A percentile compares a stretch with the other conserved stretches of the same genome.
Evolutionary conservation across 2,888 invertebrate species (phyloP).

Genomic region (Auanema freiburgensis): DNA sequence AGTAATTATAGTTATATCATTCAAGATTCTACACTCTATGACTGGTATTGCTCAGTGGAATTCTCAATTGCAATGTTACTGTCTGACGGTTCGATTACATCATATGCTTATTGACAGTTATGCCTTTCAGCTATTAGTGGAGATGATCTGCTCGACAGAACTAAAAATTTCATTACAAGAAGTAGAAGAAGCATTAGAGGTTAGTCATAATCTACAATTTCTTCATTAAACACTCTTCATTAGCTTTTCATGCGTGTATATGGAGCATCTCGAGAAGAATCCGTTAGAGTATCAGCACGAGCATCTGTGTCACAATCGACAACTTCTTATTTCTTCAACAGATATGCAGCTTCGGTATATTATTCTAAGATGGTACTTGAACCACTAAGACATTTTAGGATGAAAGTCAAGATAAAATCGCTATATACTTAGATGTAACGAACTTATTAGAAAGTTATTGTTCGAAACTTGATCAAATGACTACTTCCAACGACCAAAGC

Average conservation of each 20-base stretch:
- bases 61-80: slow-evolving; percentile 53
- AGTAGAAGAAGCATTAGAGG: slow-evolving; percentile 52
- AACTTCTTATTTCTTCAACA: slow-evolving; percentile 55
- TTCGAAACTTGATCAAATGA: slow-evolving; percentile 44
- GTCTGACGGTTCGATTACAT: slow-evolving; percentile 42
- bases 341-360: slow-evolving; percentile 34
- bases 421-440: slow-evolving; percentile 57
- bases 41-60: slow-evolving; percentile 53
- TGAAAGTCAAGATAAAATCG: slow-evolving; percentile 49
- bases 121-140: slow-evolving; percentile 50
- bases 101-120: background rate
- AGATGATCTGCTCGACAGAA: slow-evolving; percentile 54
- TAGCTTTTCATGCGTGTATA: slow-evolving; percentile 47
- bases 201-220: slow-evolving; percentile 8
- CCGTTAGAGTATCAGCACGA: slow-evolving; percentile 52
- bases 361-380: background rate
- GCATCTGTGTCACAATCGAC: slow-evolving; percentile 58
- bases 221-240: background rate
- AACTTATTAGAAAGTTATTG: slow-evolving; percentile 49
- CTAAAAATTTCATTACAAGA: slow-evolving; percentile 45
- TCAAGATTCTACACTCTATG: slow-evolving; percentile 41
- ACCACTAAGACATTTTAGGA: slow-evolving; percentile 24
- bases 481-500: slow-evolving; percentile 37
- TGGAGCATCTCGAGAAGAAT: slow-evolving; percentile 46
- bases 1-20: too few relatives aligned